Evolutionary conservation across 2,113 vertebrate genomes (phyloP).

Genomic region (Neoarius graeffei): DNA sequence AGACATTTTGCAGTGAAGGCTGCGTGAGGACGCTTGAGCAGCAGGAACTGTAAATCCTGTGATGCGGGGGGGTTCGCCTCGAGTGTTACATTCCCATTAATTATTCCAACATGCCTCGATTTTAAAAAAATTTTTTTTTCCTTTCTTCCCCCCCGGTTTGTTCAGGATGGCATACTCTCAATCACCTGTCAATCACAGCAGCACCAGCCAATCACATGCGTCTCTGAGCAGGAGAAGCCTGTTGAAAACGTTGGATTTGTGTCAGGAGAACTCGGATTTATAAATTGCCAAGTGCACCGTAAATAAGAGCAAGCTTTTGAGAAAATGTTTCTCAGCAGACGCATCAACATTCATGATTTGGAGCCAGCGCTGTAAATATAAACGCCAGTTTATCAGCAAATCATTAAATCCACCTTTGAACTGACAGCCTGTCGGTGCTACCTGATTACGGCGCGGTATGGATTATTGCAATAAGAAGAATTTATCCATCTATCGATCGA

Average conservation of each 20-base stretch:
- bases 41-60: constrained; percentile 35
- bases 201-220: no score
- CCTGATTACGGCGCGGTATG: no score
- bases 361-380: background rate
- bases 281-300: no score
- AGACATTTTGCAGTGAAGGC: background rate
- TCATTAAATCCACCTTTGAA: background rate
- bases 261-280: background rate
- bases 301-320: no score
- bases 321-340: no score
- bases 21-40: constrained; percentile 17
- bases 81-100: background rate
- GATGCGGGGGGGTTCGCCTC: background rate
- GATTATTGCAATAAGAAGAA: no score
- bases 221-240: background rate
- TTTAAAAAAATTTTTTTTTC: no score
- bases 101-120: background rate
- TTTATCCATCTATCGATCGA: no score
- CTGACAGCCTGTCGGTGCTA: no score
- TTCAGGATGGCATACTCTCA: background rate
- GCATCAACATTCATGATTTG: no score
- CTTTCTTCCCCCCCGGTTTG: no score
- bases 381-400: background rate
- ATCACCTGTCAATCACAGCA: background rate
- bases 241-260: background rate